These are phyloP conservation scores for Loripinus fragilis DNA, from an alignment of 2,888 invertebrate species.

Conservation along the genomic window DNA sequence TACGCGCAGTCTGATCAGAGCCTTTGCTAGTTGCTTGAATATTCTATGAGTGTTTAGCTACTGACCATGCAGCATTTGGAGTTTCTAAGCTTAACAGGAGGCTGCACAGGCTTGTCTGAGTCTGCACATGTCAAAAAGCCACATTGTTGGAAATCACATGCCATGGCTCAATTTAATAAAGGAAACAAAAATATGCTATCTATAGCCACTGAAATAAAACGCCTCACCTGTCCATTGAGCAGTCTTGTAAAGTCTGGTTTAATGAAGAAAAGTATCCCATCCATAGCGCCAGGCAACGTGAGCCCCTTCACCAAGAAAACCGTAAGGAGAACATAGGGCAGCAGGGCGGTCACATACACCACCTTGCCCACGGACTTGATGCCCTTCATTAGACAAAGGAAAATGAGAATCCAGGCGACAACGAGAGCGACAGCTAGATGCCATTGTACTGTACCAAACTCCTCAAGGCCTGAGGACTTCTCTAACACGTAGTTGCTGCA, in stretches of 20 bases:
- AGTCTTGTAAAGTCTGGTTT: slow-evolving; percentile 67
- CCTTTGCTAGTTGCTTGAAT: too few species aligned
- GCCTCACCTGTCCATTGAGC: slow-evolving; percentile 57
- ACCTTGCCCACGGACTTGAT: slow-evolving; percentile 78
- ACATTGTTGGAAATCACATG: too few species aligned
- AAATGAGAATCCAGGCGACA: slow-evolving; percentile 78
- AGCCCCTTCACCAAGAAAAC: slow-evolving; percentile 67
- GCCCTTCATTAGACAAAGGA: slow-evolving; percentile 79
- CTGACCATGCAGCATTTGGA: too few species aligned
- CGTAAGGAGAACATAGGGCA: slow-evolving; percentile 53
- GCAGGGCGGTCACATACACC: slow-evolving; percentile 60
- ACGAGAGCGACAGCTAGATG: slow-evolving; percentile 73
- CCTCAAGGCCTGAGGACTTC: slow-evolving; percentile 75
- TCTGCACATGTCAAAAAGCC: too few species aligned
- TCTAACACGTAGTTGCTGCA: slow-evolving; percentile 75
- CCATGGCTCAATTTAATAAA: too few species aligned
- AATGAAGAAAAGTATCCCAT: slow-evolving; percentile 69
- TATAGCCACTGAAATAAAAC: too few species aligned
- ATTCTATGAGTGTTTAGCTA: too few species aligned
- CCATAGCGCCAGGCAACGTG: slow-evolving; percentile 68
- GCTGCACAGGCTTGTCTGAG: too few species aligned
- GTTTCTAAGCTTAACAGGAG: too few species aligned
- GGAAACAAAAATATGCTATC: too few species aligned
- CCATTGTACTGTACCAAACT: slow-evolving; percentile 73
- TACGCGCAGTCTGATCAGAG: too few species aligned